Evolutionary conservation across 2,888 invertebrate genomes (phyloP).

Genomic region (Melanophora roralis): DNA sequence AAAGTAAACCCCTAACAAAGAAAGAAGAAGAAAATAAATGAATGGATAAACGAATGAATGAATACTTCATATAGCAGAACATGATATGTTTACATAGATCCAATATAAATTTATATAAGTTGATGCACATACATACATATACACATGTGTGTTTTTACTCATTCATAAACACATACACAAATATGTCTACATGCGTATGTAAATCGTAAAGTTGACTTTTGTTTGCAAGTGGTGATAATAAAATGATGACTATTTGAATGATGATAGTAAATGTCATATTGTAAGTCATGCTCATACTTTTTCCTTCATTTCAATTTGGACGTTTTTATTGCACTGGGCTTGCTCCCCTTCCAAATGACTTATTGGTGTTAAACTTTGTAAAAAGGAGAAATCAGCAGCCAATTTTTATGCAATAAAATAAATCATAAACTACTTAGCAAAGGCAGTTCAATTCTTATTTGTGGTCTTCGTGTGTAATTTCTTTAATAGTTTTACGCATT

Average conservation of each 20-base stretch:
- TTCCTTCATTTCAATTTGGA: background rate
- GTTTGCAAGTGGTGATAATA: conserved; percentile 10
- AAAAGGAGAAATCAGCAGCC: conserved; percentile 9
- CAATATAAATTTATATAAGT: background rate
- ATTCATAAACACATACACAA: background rate
- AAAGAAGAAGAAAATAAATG: background rate
- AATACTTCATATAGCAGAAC: background rate
- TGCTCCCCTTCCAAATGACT: conserved; percentile 26
- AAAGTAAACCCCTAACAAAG: conserved; percentile 33
- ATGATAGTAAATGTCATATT: conserved; percentile 27
- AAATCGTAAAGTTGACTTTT: background rate
- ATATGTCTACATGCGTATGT: too few relatives aligned
- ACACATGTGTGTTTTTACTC: background rate
- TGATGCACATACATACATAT: background rate
- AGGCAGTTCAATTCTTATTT: conserved; percentile 6
- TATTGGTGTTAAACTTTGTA: conserved; percentile 12
- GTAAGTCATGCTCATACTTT: background rate
- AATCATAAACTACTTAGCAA: conserved; percentile 29
- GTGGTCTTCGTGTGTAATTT: too few relatives aligned
- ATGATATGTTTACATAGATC: conserved; percentile 27
- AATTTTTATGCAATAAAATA: conserved; percentile 29
- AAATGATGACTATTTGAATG: conserved; percentile 48
- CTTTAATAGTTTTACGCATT: conserved; percentile 42
- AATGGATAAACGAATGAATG: background rate
- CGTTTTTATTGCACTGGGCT: conserved; percentile 9